Evolutionary conservation across 2,888 invertebrate genomes (phyloP), one percentile per base, ranked within the genome.

Genomic region (Eristalis tenax): DNA sequence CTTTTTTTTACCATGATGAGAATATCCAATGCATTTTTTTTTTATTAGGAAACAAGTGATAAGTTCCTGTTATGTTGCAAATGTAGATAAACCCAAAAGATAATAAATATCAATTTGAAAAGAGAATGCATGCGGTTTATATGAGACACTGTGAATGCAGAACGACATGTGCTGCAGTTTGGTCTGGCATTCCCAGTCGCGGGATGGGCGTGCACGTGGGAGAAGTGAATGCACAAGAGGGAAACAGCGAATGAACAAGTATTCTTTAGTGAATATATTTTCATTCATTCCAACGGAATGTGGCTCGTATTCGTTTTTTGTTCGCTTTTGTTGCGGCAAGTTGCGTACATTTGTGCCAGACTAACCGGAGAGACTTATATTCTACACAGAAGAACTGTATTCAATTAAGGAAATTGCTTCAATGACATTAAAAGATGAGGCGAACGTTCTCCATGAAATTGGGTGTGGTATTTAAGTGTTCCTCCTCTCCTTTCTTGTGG

Each of bases 1-100:
- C 56, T 69, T 77, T 85, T 75, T 70, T 73, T 70, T 77, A 69
- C 35, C 23, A 73, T 1, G 69, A 66, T 23, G 23, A 75, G 18
- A 66, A 23, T 56, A 66, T 50, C 64, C 40, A 71, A 76, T 85
- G 85, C 85, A 85, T 85, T 85, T 85, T 64, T 43, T 71, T 59
- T 73, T 32, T 26, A 11, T 61, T 32, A 28, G n/a, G 71, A 79
- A 56, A 11, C n/a, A 56, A 69, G 64, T 40, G 38, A 35, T 81
- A 71, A 26, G 50, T 64, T 78, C 38, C 83, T 13, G 64, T 35
- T 28, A 50, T 43, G 18, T 61, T 76, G 50, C 63, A 57, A 50
- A 79, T 71, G 57, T 78, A 65, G 57, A 78, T 38, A 57, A 70
- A 56, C 43, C 63, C 65, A 13, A 79, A 38, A 32, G 50, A 71